Evolutionary conservation across 1,140 invertebrate genomes (phyloP).

Genomic region (Procambarus clarkii): DNA sequence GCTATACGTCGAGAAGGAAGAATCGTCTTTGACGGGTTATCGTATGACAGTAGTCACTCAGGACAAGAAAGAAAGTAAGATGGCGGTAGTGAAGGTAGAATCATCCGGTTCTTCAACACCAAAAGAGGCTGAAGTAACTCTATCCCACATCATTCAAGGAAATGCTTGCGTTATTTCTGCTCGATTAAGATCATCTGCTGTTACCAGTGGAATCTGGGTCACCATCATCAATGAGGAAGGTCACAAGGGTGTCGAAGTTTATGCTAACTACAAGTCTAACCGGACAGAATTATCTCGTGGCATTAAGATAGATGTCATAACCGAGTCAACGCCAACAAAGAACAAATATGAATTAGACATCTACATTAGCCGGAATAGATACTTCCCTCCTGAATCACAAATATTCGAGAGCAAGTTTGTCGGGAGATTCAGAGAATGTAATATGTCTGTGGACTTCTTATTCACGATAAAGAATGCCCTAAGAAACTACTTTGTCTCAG

Average conservation of each 20-base stretch:
- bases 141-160: not conserved
- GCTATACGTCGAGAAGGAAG: conserved; percentile 25
- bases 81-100: not conserved
- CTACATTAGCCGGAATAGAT: not conserved
- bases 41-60: not conserved
- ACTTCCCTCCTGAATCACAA: not conserved
- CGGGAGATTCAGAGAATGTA: not conserved
- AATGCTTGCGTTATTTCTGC: not conserved
- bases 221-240: not conserved
- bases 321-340: not conserved
- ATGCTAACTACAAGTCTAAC: not conserved
- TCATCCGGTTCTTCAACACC: not conserved
- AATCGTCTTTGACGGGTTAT: conserved; percentile 47
- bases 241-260: not conserved
- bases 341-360: not conserved
- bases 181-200: not conserved
- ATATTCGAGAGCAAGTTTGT: not conserved
- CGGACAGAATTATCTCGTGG: not conserved
- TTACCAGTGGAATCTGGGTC: not conserved
- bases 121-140: not conserved
- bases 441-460: not conserved
- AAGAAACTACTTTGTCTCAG: not conserved
- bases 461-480: not conserved
- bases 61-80: not conserved
- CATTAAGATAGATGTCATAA: not conserved